Evolutionary conservation across 2,797 vertebrate genomes (phyloP).

Genomic region (Siniperca obscura): DNA sequence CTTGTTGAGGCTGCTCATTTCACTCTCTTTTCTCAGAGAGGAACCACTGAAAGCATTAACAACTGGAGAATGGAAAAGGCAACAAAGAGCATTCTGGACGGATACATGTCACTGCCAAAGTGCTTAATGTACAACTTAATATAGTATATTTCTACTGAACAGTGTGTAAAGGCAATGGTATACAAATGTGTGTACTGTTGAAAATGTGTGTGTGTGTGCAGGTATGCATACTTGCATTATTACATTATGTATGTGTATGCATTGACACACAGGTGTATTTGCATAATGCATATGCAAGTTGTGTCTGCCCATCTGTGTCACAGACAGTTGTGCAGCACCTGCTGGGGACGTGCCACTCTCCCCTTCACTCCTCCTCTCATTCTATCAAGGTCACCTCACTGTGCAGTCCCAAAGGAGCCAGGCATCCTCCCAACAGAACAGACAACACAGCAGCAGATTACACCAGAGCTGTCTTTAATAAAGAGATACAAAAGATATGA

Average conservation of each 20-base stretch:
- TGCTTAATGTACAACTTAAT: slow-evolving; percentile 22
- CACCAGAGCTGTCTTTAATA: slow-evolving; percentile 39
- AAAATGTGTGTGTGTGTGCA: background rate
- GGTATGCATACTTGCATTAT: slow-evolving; percentile 25
- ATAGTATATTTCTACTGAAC: background rate
- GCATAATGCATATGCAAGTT: slow-evolving; percentile 72
- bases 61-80: slow-evolving; percentile 46
- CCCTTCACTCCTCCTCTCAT: slow-evolving; percentile 60
- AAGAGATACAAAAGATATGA: slow-evolving; percentile 46
- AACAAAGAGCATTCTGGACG: slow-evolving; percentile 24
- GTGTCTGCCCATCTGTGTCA: slow-evolving; percentile 70
- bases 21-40: slow-evolving; percentile 38
- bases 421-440: slow-evolving; percentile 42
- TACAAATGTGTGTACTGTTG: background rate
- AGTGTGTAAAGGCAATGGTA: background rate
- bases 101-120: slow-evolving; percentile 29
- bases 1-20: slow-evolving; percentile 54
- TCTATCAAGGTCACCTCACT: slow-evolving; percentile 78
- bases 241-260: slow-evolving; percentile 36
- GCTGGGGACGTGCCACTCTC: slow-evolving; percentile 64
- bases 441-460: slow-evolving; percentile 39
- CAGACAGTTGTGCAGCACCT: slow-evolving; percentile 72
- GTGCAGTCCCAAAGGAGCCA: slow-evolving; percentile 70
- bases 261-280: slow-evolving; percentile 61
- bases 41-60: slow-evolving; percentile 50